Evolutionary conservation across 2,888 invertebrate species (phyloP).

Genomic region (Hirudinaria manillensis): DNA sequence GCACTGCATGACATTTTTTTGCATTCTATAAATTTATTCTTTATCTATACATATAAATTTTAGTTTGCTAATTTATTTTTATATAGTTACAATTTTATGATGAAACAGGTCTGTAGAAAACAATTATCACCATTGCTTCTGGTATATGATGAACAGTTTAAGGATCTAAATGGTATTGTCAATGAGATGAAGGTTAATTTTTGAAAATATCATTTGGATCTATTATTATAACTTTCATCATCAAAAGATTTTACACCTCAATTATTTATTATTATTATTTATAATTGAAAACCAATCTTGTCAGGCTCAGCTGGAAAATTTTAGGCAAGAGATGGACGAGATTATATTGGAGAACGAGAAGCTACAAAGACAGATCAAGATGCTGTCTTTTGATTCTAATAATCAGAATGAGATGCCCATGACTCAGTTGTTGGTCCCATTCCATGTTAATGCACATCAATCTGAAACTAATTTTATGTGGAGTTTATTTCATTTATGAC

Average conservation of each 20-base stretch:
- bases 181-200: slow-evolving; percentile 44
- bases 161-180: slow-evolving; percentile 47
- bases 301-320: slow-evolving; percentile 39
- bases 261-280: neutral
- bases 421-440: no score
- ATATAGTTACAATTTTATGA: neutral
- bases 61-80: no score
- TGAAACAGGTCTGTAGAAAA: slow-evolving; percentile 40
- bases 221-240: neutral
- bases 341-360: slow-evolving; percentile 48
- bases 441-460: no score
- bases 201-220: neutral
- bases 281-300: neutral
- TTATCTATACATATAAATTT: no score
- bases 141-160: slow-evolving; percentile 52
- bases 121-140: slow-evolving; percentile 51
- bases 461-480: no score
- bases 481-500: slow-evolving; percentile 28
- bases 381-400: slow-evolving; percentile 24
- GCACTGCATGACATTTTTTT: no score
- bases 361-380: slow-evolving; percentile 44
- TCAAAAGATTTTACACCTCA: no score
- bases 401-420: no score
- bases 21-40: no score
- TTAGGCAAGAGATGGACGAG: slow-evolving; percentile 44